Evolutionary conservation across 2,888 invertebrate species (phyloP).

Genomic region (Neoitamus cyanurus): DNA sequence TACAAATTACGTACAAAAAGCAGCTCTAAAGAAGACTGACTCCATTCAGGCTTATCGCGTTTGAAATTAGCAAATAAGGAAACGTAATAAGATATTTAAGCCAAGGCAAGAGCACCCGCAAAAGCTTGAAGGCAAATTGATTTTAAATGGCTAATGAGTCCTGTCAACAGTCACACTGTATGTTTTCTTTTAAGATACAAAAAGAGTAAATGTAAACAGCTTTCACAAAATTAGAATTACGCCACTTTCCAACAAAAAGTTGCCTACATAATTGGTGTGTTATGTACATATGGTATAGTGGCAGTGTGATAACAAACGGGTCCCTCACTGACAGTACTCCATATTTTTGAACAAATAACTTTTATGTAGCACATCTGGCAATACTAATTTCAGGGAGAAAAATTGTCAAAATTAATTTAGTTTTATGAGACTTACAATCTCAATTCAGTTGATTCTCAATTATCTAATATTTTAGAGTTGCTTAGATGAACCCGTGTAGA

Average conservation of each 20-base stretch:
- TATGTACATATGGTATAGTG: too few species aligned
- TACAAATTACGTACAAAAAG: neutral
- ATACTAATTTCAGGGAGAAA: too few species aligned
- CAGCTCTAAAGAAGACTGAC: neutral
- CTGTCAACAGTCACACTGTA: neutral
- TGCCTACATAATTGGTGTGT: neutral
- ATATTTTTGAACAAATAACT: too few species aligned
- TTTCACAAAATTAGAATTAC: neutral
- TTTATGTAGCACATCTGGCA: too few species aligned
- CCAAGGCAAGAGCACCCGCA: neutral
- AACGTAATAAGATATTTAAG: neutral
- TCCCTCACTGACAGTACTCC: too few species aligned
- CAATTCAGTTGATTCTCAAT: too few species aligned
- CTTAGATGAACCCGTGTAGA: too few species aligned
- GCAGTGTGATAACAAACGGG: too few species aligned
- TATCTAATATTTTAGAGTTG: too few species aligned
- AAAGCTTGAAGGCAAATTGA: neutral
- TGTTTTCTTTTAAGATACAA: neutral
- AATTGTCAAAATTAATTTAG: too few species aligned
- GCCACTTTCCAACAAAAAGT: neutral
- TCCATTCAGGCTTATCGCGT: neutral
- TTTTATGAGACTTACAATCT: too few species aligned
- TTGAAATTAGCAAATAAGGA: neutral
- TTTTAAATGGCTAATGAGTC: neutral
- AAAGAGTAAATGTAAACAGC: neutral